Base-by-base conservation (phyloP, 2,113 vertebrate species). In the Psilopsiagon aurifrons region DNA sequence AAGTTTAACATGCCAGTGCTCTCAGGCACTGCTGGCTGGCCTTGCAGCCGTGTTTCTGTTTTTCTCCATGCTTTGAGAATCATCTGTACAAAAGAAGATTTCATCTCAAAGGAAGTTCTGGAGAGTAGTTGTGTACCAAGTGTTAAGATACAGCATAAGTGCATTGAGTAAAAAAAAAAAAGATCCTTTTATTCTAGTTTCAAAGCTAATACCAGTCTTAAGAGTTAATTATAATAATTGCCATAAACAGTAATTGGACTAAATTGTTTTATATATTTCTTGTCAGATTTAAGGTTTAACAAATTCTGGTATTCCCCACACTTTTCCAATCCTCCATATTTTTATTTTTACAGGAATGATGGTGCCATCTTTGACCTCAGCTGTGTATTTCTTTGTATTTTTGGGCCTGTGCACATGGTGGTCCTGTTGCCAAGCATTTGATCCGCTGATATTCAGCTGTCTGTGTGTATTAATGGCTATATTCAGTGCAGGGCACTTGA, bases 391-490 rank as follows among this genome's bases (percentile, higher is more conserved):
- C 98, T 98, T 99, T 88, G 98, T 99, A 87, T 99, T 99, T 97
- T 97, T 99, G 97, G 99, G 99, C 88, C 98, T 99, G 82, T 99
- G 99, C 93, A 99, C 99, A 27, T 99, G 99, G 99, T 99, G 99
- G 99, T 99, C 99, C 41, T 99, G 99, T 96, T 98, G 99, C 96
- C 98, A 98, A 93, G 98, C 97, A 10, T 99, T 99, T 47, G 98
- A 99, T 98, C 99, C 98, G 9, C 98, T 99, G 96, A 98, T 99
- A 91, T 99, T 99, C 98, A 99, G 99, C 98, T 99, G 99, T 95
- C 98, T 99, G 96, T 99, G 99, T 85, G 99, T 99, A 47, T 97
- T 99, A 94, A 99, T 99, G 98, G 99, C 99, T 80, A 99, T 99
- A 97, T 99, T 99, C 97, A 99, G 98, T 25, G 99, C 99, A 0